Percentiles rank a stretch among this genome's conserved stretches.
Conservation (phyloP, 35 echinoderm and acorn worm species). For the Apostichopus japonicus region DNA sequence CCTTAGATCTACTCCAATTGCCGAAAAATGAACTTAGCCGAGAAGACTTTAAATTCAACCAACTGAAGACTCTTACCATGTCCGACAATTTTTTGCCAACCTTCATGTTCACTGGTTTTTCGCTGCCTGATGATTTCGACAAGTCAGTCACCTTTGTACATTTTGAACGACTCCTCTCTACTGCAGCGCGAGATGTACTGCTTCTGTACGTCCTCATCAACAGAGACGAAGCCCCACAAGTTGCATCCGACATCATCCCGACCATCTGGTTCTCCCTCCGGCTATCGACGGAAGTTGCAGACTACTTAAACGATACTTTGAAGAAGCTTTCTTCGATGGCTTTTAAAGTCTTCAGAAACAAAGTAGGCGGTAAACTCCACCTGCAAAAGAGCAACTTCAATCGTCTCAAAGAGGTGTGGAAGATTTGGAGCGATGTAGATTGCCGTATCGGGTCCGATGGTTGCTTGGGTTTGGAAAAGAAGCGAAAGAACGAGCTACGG, state of each 20-base stretch:
- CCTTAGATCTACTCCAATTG: background rate
- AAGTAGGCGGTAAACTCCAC: background rate
- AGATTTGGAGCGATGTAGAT: background rate
- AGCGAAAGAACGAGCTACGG: conserved; percentile 6
- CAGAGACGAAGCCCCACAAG: background rate
- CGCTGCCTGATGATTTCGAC: conserved; percentile 4
- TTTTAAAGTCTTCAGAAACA: background rate
- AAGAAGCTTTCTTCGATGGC: background rate
- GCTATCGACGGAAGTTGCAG: background rate
- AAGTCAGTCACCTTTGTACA: background rate
- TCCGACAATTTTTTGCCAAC: conserved; percentile 3
- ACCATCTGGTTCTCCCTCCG: conserved; percentile 29
- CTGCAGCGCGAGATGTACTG: conserved; percentile 6
- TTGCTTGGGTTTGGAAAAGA: conserved; percentile 13
- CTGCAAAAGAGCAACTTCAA: background rate
- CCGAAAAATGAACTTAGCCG: background rate
- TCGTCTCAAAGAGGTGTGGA: background rate
- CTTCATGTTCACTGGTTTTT: conserved; percentile 13
- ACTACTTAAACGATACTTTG: background rate
- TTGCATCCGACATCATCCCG: background rate
- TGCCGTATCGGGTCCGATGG: background rate
- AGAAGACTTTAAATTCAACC: background rate
- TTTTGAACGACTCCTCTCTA: background rate
- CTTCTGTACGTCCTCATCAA: conserved; percentile 34
- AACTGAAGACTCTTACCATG: conserved; percentile 15